Percentiles rank a stretch among this genome's conserved stretches.
These are phyloP conservation scores for Philotrypesis tridentata DNA, from an alignment of 1,140 invertebrate genomes.

Conservation along the genomic window DNA sequence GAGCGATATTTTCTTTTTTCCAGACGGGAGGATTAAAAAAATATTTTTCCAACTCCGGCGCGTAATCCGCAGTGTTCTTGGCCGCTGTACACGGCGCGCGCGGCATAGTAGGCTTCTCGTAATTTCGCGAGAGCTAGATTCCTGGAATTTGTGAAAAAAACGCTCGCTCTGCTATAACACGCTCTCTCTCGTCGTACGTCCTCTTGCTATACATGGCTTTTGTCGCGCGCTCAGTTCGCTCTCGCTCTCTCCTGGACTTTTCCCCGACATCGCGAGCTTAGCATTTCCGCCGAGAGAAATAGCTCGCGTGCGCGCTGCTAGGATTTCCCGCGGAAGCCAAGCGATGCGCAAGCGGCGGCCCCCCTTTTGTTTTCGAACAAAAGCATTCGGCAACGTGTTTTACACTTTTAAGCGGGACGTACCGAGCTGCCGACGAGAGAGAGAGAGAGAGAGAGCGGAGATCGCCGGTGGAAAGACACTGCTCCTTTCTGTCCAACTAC, in stretches of 20 bases:
- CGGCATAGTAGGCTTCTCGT: not conserved
- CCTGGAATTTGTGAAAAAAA: conserved; percentile 23
- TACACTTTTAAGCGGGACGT: conserved; percentile 41
- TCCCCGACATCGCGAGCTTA: conserved; percentile 40
- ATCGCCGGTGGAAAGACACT: not conserved
- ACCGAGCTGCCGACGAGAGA: too few relatives aligned
- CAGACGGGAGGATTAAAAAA: conserved; percentile 15
- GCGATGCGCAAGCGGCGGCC: conserved; percentile 43
- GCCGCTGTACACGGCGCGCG: not conserved
- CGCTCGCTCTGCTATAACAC: not conserved
- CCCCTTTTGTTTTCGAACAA: conserved; percentile 50
- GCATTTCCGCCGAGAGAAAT: conserved; percentile 5
- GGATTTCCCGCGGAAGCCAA: conserved; percentile 47
- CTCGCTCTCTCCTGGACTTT: not conserved
- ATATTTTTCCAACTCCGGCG: conserved; percentile 23
- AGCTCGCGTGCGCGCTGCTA: not conserved
- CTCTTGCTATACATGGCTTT: not conserved
- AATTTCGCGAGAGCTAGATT: not conserved
- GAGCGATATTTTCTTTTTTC: not conserved
- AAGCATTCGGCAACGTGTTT: conserved; percentile 50
- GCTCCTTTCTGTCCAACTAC: conserved; percentile 17
- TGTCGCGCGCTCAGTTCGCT: too few relatives aligned
- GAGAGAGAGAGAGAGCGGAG: not conserved
- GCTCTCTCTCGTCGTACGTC: not conserved
- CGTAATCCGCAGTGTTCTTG: not conserved